Evolutionary conservation across 1,140 invertebrate genomes (phyloP), one percentile per base, ranked within the genome.

Genomic region (Antheraea mylitta): DNA sequence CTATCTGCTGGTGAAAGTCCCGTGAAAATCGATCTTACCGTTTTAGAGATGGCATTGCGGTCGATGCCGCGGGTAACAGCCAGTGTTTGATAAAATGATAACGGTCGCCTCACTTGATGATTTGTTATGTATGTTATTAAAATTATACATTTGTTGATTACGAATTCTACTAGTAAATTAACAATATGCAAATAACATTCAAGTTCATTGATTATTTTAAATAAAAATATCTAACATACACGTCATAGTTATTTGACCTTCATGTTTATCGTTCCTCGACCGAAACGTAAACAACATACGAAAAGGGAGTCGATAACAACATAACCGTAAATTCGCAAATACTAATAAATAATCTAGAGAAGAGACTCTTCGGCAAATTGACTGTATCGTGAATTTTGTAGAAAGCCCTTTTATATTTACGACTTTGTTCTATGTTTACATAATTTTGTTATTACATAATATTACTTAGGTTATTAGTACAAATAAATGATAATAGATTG

Each of bases 301-400:
- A 58, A 58, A 53, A 66, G 42, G 19, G 38, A 58, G 67, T 66
- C 75, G 66, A 76, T 80, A 77, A 61, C 72, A 66, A 63, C 68
- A 69, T 66, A 70, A 71, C 74, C 74, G 42, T 72, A 74, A 72
- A 69, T 73, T 70, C 72, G 30, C 69, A 61, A 65, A 72, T 36
- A 37, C 69, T 59, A 69, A 71, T 59, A 69, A 69, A 60, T 45
- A 37, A 73, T 72, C 64, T 71, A 70, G 68, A 74, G 61, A 67
- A 64, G 73, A 45, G 64, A 65, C 64, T 22, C 38, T 48, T 65
- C 8, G 53, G 45, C 45, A 53, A 53, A 65, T 63, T 63, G 61
- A 19, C 37, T 63, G 13, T 53, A 13, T 13, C 45, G 45, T 53
- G 45, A 53, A 53, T 53, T 53, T 13, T 16, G 16, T 53, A 53